Evolutionary conservation across 2,113 vertebrate genomes (phyloP).

Genomic region (Artemisiospiza belli): DNA sequence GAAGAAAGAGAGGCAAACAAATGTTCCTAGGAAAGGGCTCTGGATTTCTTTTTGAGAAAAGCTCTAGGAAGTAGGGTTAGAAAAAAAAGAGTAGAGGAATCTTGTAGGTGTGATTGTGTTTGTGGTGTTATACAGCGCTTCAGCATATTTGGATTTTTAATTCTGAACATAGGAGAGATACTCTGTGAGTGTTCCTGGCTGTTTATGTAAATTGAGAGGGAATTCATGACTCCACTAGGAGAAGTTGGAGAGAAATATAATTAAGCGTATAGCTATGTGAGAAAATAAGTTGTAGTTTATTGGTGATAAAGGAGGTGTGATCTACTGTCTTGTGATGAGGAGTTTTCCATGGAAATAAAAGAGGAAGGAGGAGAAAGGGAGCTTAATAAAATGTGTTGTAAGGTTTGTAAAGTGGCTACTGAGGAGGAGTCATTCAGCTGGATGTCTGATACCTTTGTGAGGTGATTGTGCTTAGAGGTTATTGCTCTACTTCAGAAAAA

Average conservation of each 20-base stretch:
- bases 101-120: rapidly evolving
- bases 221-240: neutral
- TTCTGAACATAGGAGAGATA: neutral
- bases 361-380: neutral
- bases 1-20: neutral
- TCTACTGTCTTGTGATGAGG: neutral
- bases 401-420: neutral
- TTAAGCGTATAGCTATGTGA: neutral
- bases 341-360: neutral
- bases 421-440: neutral
- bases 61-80: neutral
- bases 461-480: neutral
- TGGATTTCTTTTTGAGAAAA: neutral
- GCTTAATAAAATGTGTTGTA: neutral
- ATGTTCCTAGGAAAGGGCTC: neutral
- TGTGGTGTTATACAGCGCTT: neutral
- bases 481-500: neutral
- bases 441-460: neutral
- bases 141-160: neutral
- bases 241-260: neutral
- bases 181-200: rapidly evolving
- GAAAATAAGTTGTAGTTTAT: neutral
- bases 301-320: neutral
- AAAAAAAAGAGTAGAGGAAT: neutral
- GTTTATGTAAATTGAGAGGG: neutral